A percentile compares a stretch with the other conserved stretches of the same genome.
phyloP scores from a whole-genome alignment of 1,140 invertebrate species.

The Dreissena polymorpha region DNA sequence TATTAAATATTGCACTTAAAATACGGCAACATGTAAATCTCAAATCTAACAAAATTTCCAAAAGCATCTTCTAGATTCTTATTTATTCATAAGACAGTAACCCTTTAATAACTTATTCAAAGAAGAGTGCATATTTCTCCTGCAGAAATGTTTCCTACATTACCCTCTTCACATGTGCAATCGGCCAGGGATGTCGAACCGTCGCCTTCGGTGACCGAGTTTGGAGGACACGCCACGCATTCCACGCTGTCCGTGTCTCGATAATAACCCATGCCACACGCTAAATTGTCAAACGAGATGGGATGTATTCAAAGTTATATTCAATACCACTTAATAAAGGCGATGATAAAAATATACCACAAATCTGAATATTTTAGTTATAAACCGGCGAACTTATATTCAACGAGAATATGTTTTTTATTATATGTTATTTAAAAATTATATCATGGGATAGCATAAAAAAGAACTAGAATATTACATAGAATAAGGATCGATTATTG shows the following conservation, averaged over 20 bases:
- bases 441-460: neutral
- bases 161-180: slow-evolving; percentile 21
- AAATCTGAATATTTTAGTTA: neutral
- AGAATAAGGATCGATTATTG: neutral
- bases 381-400: neutral
- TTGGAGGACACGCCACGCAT: slow-evolving; percentile 19
- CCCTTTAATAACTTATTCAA: no score
- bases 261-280: slow-evolving; percentile 11
- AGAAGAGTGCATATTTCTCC: no score
- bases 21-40: no score
- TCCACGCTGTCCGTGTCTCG: slow-evolving; percentile 10
- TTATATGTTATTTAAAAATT: no score
- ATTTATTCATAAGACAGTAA: no score
- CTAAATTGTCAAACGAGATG: neutral
- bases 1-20: no score
- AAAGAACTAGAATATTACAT: neutral
- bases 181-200: neutral
- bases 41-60: no score
- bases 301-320: no score
- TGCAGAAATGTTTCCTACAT: neutral
- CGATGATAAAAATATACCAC: no score
- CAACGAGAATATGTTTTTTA: neutral
- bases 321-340: no score
- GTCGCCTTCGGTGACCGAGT: neutral
- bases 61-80: no score